Evolutionary conservation across 1,140 invertebrate species (phyloP).

Genomic region (Rhagoletis zephyria): DNA sequence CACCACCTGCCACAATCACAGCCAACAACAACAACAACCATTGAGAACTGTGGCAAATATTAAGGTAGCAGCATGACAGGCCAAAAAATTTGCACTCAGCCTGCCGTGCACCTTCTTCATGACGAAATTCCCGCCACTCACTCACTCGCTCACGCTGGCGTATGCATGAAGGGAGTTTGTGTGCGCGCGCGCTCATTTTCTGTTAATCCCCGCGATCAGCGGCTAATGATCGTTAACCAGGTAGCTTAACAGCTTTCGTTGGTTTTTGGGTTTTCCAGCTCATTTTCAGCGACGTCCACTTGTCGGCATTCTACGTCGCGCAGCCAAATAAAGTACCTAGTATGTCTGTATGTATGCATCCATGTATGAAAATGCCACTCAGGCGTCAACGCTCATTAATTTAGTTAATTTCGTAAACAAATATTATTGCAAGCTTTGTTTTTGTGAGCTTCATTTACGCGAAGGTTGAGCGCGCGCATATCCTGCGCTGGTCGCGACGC

Average conservation of each 20-base stretch:
- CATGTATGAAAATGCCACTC: not conserved
- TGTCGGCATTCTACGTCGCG: not conserved
- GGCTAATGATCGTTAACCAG: not conserved
- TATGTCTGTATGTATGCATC: too few relatives aligned
- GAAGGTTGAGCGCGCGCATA: not conserved
- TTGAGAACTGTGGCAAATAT: too few relatives aligned
- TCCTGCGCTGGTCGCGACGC: not conserved
- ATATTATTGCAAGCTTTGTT: not conserved
- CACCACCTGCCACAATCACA: constrained; percentile 47
- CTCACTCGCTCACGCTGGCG: too few relatives aligned
- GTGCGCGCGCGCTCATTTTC: not conserved
- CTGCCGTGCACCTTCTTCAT: not conserved
- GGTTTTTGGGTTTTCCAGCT: not conserved
- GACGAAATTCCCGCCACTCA: not conserved
- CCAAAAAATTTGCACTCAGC: not conserved
- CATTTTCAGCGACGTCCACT: not conserved
- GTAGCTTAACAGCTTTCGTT: not conserved
- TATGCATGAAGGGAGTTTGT: not conserved
- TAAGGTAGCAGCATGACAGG: too few relatives aligned
- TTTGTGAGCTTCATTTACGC: too few relatives aligned
- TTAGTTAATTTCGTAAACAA: not conserved
- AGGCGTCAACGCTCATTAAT: constrained; percentile 9
- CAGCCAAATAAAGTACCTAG: not conserved
- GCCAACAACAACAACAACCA: not conserved
- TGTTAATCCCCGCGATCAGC: not conserved